phyloP scores from a whole-genome alignment of 2,797 vertebrate genomes.

The Pteropus rufus region DNA sequence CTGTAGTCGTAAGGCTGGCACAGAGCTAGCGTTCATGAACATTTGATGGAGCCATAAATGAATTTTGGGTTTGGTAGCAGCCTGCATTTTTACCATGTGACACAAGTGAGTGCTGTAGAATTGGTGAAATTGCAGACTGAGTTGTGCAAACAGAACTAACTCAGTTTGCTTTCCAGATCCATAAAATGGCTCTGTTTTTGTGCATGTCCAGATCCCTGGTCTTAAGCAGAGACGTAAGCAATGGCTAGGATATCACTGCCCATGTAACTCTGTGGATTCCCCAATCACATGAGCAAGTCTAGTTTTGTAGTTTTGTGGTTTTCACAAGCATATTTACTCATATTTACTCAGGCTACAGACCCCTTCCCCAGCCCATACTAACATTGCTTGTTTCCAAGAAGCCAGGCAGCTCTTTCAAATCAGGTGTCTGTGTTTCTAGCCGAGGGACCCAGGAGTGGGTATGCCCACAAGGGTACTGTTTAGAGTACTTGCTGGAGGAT shows the following conservation, averaged over 20 bases:
- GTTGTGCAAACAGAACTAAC: neutral
- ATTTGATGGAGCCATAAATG: accelerated
- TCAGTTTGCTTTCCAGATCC: neutral
- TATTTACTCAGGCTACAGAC: neutral
- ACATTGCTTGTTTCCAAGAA: neutral
- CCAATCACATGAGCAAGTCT: accelerated
- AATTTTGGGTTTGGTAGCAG: neutral
- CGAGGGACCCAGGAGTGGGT: neutral
- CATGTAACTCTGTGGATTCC: accelerated
- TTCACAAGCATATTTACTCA: neutral
- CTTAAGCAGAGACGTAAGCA: neutral
- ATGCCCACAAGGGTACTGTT: too few species aligned
- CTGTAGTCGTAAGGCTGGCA: neutral
- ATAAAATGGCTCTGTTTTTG: neutral
- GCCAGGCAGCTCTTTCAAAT: neutral
- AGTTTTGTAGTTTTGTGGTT: too few species aligned
- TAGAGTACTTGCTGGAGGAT: neutral
- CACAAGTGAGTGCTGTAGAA: too few species aligned
- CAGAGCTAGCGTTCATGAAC: neutral
- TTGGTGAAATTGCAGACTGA: neutral
- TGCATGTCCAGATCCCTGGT: too few species aligned
- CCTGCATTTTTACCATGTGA: neutral
- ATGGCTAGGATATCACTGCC: neutral
- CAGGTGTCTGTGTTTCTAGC: neutral
- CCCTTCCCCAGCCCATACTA: neutral